A percentile compares a stretch with the other conserved stretches of the same genome.
These are phyloP conservation scores for Platichthys flesus DNA, from an alignment of 2,113 vertebrate genomes.

Conservation along the genomic window DNA sequence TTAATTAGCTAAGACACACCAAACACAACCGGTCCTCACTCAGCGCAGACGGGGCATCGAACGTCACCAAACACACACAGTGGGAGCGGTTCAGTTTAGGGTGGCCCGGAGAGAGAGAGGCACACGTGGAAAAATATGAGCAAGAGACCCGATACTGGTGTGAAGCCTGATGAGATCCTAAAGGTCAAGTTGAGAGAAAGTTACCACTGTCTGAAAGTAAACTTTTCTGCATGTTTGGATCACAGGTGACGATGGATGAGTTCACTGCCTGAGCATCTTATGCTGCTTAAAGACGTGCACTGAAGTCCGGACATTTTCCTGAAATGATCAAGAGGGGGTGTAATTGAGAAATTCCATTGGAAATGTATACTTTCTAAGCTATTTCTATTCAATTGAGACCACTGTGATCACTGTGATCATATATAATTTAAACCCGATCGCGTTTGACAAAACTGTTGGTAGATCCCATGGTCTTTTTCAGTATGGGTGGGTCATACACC, in stretches of 20 bases:
- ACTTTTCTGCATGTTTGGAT: background rate
- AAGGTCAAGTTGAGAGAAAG: background rate
- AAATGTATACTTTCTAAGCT: too few relatives aligned
- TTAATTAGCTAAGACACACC: constrained; percentile 77
- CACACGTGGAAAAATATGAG: background rate
- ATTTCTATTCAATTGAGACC: too few relatives aligned
- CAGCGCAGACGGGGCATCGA: constrained; percentile 33
- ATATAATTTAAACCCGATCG: too few relatives aligned
- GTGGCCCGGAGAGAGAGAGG: constrained; percentile 8
- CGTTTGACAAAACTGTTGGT: too few relatives aligned
- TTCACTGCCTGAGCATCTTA: background rate
- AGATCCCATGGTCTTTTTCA: too few relatives aligned
- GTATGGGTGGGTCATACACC: too few relatives aligned
- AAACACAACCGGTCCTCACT: constrained; percentile 52
- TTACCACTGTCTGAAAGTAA: background rate
- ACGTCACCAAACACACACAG: constrained; percentile 11
- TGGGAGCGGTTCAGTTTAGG: background rate
- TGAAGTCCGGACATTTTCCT: too few relatives aligned
- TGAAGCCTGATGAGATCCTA: background rate
- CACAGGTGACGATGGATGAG: background rate
- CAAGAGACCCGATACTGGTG: background rate
- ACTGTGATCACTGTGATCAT: too few relatives aligned
- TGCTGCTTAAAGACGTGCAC: too few relatives aligned
- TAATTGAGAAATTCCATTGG: too few relatives aligned
- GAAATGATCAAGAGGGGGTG: too few relatives aligned